Evolutionary conservation across 2,888 invertebrate species (phyloP), one percentile per base, ranked within the genome.

Genomic region (Napeogenes inachia): DNA sequence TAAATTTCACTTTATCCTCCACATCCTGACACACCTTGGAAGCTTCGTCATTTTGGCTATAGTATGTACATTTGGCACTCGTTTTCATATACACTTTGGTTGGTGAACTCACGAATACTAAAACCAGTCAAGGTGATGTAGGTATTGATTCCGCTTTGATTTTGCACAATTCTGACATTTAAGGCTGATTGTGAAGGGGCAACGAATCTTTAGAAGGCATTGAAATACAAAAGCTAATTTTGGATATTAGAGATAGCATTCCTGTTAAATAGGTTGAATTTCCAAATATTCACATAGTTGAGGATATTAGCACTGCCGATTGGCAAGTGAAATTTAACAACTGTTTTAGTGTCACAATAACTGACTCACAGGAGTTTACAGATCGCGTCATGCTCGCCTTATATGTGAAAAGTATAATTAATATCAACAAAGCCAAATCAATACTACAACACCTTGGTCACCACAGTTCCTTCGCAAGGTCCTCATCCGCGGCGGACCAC

Each of bases 391-490:
- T 67, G 66, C 62, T 61, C 47, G 62, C 68, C 71, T 60, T 68
- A 70, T 68, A 68, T 60, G 58, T 60, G 60, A 67, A 67, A 62
- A 65, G 65, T 50, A 59, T 59, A 56, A 21, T 21, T 21, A 47
- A 59, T 60, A 54, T 73, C 63, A 63, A 70, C 68, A 72, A 70
- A 57, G 56, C 61, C 54, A 71, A 69, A 70, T 70, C 70, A 68
- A 71, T 64, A 75, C 74, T 78, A 75, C 71, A 80, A 79, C 82
- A 91, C 91, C 91, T 91, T 91, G 90, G 78, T 93, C 93, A 75
- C 92, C 93, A 71, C 92, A 91, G 76, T 92, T 91, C 76, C 91
- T 84, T 71, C 92, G 87, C 61, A 91, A 89, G 73, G 89, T 91
- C 76, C 89, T 82, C 66, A 89, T 89, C 80, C 88, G 85, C 69